Evolutionary conservation across 2,888 invertebrate genomes (phyloP).

Genomic region (Tribolium freemani): DNA sequence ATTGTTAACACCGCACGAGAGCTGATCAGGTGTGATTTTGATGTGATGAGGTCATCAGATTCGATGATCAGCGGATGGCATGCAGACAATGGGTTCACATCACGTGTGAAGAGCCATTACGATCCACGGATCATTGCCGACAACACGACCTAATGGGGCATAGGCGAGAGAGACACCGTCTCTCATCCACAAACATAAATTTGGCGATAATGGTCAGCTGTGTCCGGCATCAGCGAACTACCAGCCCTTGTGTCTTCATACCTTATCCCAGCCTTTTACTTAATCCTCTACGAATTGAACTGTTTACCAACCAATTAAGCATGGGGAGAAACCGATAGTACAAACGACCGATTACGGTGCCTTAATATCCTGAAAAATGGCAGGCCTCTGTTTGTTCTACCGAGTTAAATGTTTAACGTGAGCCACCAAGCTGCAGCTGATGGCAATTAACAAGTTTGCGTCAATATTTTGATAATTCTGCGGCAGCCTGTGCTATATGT

Average conservation of each 20-base stretch:
- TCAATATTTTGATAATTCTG: slow-evolving; percentile 8
- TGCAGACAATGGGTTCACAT: slow-evolving; percentile 44
- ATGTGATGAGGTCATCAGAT: slow-evolving; percentile 38
- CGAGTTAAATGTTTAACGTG: not conserved
- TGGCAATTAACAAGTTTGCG: slow-evolving; percentile 1
- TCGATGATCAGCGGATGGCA: slow-evolving; percentile 35
- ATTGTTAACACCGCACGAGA: not conserved
- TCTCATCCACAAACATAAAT: slow-evolving; percentile 54
- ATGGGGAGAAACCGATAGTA: slow-evolving; percentile 1
- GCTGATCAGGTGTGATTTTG: slow-evolving; percentile 36
- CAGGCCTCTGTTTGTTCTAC: not conserved
- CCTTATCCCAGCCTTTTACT: slow-evolving; percentile 33
- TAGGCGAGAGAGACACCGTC: slow-evolving; percentile 49
- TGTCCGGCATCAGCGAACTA: slow-evolving; percentile 30
- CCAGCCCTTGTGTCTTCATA: slow-evolving; percentile 35
- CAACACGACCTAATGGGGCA: slow-evolving; percentile 51
- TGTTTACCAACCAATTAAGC: slow-evolving; percentile 38
- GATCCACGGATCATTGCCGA: slow-evolving; percentile 53
- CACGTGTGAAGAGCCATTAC: slow-evolving; percentile 54
- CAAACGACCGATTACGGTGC: not conserved
- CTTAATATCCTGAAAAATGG: slow-evolving; percentile 4
- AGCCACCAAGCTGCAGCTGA: not conserved
- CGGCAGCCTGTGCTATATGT: slow-evolving; percentile 1
- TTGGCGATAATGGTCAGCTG: slow-evolving; percentile 47
- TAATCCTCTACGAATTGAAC: slow-evolving; percentile 36